Conservation (phyloP, 2,888 invertebrate genomes). For the Temnothorax rugatulus region DNA sequence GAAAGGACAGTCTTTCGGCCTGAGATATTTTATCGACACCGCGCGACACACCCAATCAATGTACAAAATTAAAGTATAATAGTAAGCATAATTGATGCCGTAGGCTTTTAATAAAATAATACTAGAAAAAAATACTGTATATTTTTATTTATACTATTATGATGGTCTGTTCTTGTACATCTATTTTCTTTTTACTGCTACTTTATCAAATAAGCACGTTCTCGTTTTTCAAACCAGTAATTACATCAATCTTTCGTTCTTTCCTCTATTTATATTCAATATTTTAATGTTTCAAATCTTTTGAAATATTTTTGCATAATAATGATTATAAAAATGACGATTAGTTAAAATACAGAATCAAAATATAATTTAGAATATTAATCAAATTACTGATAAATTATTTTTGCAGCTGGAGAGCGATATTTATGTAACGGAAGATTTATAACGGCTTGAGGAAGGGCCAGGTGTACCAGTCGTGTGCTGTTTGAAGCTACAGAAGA, state of each 20-base stretch:
- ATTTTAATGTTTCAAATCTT: neutral
- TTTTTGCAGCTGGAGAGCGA: slow-evolving; percentile 29
- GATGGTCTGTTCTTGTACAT: neutral
- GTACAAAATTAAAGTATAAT: slow-evolving; percentile 33
- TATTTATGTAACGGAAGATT: neutral
- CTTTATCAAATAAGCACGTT: neutral
- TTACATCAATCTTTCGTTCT: neutral
- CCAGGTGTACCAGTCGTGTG: neutral
- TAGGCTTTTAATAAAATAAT: neutral
- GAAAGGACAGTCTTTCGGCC: neutral
- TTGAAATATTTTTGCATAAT: neutral
- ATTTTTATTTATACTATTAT: neutral
- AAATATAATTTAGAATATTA: slow-evolving; percentile 1
- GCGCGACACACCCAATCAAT: neutral
- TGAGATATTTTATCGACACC: neutral
- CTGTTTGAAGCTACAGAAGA: slow-evolving; percentile 34
- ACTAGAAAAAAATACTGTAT: neutral
- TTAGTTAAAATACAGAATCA: slow-evolving; percentile 5
- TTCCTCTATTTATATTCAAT: slow-evolving; percentile 6
- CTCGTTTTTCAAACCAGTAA: neutral
- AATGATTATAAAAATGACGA: too few species aligned
- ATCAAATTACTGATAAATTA: slow-evolving; percentile 6
- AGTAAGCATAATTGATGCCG: slow-evolving; percentile 53
- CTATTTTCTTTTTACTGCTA: neutral
- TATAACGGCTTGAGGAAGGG: neutral